These are phyloP conservation scores for Oligia strigilis DNA, from an alignment of 2,888 invertebrate genomes.

Conservation along the genomic window DNA sequence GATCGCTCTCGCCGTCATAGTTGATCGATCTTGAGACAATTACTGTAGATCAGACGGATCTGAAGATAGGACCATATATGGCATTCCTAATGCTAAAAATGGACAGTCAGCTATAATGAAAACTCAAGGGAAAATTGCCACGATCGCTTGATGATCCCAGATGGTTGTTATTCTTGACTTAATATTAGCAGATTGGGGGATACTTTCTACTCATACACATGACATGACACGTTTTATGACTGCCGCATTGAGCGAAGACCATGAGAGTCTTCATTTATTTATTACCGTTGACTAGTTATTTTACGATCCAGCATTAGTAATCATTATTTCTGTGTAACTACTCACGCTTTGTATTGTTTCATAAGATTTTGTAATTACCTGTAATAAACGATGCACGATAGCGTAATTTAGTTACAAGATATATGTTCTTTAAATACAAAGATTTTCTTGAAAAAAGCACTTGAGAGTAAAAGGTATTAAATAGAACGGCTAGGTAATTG, in stretches of 20 bases:
- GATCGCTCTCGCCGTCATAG: background rate
- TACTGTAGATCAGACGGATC: background rate
- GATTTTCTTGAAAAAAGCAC: background rate
- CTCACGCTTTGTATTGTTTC: slow-evolving; percentile 20
- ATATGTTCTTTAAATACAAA: background rate
- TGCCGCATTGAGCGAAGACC: background rate
- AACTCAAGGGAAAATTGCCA: background rate
- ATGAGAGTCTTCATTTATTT: slow-evolving; percentile 33
- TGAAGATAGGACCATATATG: background rate
- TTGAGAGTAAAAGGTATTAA: background rate
- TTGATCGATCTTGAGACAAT: background rate
- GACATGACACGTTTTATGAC: slow-evolving; percentile 21
- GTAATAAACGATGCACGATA: background rate
- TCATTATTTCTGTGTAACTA: slow-evolving; percentile 10
- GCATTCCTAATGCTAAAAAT: background rate
- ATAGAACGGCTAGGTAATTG: background rate
- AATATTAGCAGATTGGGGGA: slow-evolving; percentile 6
- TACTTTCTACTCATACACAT: background rate
- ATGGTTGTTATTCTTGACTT: slow-evolving; percentile 26
- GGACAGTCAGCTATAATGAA: background rate
- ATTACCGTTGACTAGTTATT: slow-evolving; percentile 25
- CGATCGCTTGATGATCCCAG: background rate
- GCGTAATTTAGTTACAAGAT: background rate
- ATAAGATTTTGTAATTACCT: slow-evolving; percentile 24
- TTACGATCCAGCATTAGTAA: slow-evolving; percentile 24